Base-by-base conservation (phyloP, 1,140 invertebrate genomes). In the Pogonus chalceus region DNA sequence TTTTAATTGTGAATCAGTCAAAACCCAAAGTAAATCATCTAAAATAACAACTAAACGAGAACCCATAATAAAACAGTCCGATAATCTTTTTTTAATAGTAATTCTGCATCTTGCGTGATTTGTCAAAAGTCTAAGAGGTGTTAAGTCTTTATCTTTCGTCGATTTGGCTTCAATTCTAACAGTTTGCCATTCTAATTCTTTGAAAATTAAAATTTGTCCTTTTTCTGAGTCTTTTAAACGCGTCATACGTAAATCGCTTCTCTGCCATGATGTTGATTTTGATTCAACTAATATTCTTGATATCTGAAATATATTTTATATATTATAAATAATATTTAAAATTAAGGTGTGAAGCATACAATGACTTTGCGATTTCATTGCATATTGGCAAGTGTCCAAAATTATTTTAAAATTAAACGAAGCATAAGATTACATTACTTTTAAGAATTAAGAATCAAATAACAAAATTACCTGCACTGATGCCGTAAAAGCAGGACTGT, bases 151-250 rank as follows among this genome's bases (percentile, higher is more conserved):
- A 63, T 87, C 87, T 62, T 83, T 81, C 26, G 84, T 87, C 49
- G 90, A 90, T 64, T 81, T 87, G 0, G 94, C 94, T 74, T 98
- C 94, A 68, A 98, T 89, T 60, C 92, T 78, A 23, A 96, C 81
- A 47, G 90, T 95, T 74, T 98, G 93, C 96, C 96, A 99, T 66
- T 92, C 87, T 47, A 98, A 73, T 74, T 97, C 93, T 79, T 99
- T 99, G 73, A 98, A 99, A 65, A 98, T 88, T 50, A 99, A 75
- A 56, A 98, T 75, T 64, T 96, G 89, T 23, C 90, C 90, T 60
- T 84, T 81, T 48, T 85, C 80, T 7, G 84, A 77, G 67, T 96
- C 93, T 73, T 96, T 94, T 46, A 99, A 77, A 62, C 94, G 80
- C 26, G 94, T 96, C 67, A 87, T 79, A 65, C 88, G 81, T 54